Evolutionary conservation across 2,888 invertebrate species (phyloP).

Genomic region (Eupelmus urozonus): DNA sequence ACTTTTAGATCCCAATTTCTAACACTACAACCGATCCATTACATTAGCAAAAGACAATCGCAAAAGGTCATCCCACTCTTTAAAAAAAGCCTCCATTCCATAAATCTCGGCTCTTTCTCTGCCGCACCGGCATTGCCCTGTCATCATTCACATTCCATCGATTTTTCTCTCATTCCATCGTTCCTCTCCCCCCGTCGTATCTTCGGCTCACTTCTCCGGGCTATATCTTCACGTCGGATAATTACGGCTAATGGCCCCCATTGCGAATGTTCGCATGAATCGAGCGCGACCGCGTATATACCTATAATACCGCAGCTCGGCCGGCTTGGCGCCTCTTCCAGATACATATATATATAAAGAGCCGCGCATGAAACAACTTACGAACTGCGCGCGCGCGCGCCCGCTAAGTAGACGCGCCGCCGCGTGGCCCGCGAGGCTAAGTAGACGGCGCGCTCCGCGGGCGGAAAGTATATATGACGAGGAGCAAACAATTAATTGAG

Average conservation of each 20-base stretch:
- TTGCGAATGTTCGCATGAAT: slow-evolving; percentile 63
- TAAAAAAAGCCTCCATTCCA: too few relatives aligned
- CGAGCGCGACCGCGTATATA: slow-evolving; percentile 8
- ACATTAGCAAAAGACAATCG: too few relatives aligned
- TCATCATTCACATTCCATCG: slow-evolving; percentile 26
- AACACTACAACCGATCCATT: too few relatives aligned
- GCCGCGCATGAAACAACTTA: too few relatives aligned
- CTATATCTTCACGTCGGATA: slow-evolving; percentile 61
- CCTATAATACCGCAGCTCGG: not conserved
- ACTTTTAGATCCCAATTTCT: too few relatives aligned
- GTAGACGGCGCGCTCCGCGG: not conserved
- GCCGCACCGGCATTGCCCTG: slow-evolving; percentile 12
- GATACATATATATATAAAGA: slow-evolving; percentile 4
- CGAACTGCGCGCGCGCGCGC: not conserved
- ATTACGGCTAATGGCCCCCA: slow-evolving; percentile 73
- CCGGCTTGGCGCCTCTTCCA: slow-evolving; percentile 1
- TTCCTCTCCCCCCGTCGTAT: slow-evolving; percentile 24
- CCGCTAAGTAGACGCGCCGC: slow-evolving; percentile 36
- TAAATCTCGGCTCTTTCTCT: too few relatives aligned
- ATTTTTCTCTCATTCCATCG: slow-evolving; percentile 24
- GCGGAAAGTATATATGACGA: slow-evolving; percentile 12
- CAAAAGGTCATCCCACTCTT: too few relatives aligned
- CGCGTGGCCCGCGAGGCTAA: slow-evolving; percentile 18
- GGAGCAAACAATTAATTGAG: slow-evolving; percentile 34
- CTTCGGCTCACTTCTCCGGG: slow-evolving; percentile 32